Base-by-base conservation (phyloP, 2,797 vertebrate genomes). In the Poliocrania exsul region DNA sequence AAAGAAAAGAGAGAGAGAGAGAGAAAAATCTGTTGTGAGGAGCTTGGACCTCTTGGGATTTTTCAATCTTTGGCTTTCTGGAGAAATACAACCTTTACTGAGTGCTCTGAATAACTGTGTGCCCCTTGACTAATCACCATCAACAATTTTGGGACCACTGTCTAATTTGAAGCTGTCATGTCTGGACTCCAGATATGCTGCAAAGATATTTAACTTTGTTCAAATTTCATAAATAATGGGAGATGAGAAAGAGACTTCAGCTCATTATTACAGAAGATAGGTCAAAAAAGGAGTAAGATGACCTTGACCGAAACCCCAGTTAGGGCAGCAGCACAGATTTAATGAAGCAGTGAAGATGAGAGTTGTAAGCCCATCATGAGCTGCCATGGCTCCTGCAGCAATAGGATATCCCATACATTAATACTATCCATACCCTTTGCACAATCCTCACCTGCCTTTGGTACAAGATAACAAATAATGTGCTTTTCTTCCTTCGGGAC, bases 331-430 rank as follows among this genome's bases (percentile, higher is more conserved):
- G 24, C 2, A 9, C 10, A 72, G 42, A 44, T 88, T 65, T 65
- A 60, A 64, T 61, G 53, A 42, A 13, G 11, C 25, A 71, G 21
- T 42, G 61, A 84, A 78, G 20, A 42, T 2, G 2, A 69, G 29
- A 60, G 8, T 35, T 75, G 5, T 40, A 49, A 75, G 62, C 86
- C 33, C 11, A 11, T 33, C 29, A 12, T 15, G 14, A 75, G 26
- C 49, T 81, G 13, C 31, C 29, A 8, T 16, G 17, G n/a, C 20
- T 86, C 28, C 57, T 70, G 53, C 40, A 6, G 4, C 23, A 58
- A 8, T 1, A 13, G 1, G 4, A 2, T 11, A 2, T 64, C 38
- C 57, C 29, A 6, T 26, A 21, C 28, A 38, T 40, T 25, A 21
- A 35, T 33, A 21, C 10, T 44, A 37, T n/a, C 31, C 31, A 37